Percentiles rank a stretch among this genome's conserved stretches.
Conservation (phyloP, 2,113 vertebrate genomes). For the Sylvicapra grimmia region DNA sequence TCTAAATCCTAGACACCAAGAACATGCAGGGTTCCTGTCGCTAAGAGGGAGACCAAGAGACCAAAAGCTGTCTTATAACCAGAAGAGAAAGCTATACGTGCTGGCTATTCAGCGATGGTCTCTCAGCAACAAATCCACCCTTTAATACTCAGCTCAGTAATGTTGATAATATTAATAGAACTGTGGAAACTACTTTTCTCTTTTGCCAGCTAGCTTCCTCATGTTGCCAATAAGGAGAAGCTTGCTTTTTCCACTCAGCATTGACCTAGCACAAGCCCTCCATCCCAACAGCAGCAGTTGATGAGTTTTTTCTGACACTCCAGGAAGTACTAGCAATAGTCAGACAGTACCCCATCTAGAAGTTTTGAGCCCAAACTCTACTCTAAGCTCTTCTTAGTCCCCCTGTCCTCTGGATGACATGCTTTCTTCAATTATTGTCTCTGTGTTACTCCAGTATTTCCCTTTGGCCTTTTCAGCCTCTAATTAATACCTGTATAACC, state of each 20-base stretch:
- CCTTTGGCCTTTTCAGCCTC: neutral
- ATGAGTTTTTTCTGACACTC: neutral
- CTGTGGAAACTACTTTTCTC: neutral
- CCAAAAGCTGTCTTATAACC: neutral
- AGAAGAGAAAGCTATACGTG: neutral
- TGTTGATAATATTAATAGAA: neutral
- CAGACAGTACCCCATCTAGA: neutral
- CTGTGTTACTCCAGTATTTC: neutral
- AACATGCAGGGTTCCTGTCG: neutral
- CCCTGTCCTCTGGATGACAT: neutral
- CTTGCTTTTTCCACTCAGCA: neutral
- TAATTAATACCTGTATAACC: neutral
- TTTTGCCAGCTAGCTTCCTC: neutral
- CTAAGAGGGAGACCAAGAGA: constrained; percentile 6
- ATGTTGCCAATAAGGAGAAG: neutral
- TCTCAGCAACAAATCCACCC: neutral
- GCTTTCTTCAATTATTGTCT: neutral
- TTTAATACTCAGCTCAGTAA: constrained; percentile 4
- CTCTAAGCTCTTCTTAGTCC: neutral
- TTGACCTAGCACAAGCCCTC: neutral
- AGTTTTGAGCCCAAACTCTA: neutral
- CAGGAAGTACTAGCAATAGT: neutral
- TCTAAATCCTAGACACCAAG: constrained; percentile 11
- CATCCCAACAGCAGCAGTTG: neutral
- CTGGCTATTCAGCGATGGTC: neutral